Conservation (phyloP, 2,113 vertebrate species). For the Oophaga pumilio region DNA sequence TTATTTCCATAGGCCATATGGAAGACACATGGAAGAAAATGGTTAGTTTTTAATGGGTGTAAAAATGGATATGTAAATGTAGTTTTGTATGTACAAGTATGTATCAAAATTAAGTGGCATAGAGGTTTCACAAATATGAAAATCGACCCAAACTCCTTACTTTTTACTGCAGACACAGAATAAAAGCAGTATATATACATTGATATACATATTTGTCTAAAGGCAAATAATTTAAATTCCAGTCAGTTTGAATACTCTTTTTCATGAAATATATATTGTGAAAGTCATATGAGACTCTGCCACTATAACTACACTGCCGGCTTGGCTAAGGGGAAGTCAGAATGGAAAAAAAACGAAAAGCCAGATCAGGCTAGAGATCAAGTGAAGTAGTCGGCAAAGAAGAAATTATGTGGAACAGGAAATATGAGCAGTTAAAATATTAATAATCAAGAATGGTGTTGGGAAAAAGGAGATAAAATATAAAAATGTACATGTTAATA, state of each 20-base stretch:
- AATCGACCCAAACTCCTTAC: too few species aligned
- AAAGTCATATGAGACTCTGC: background rate
- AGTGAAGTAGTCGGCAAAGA: background rate
- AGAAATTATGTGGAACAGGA: background rate
- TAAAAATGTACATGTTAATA: background rate
- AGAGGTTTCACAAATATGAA: too few species aligned
- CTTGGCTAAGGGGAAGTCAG: background rate
- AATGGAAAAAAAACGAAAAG: background rate
- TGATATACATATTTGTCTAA: background rate
- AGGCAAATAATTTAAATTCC: background rate
- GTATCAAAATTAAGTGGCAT: too few species aligned
- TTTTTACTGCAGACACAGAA: too few species aligned
- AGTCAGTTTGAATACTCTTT: slow-evolving; percentile 14
- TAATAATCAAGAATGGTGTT: background rate
- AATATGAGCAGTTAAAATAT: background rate
- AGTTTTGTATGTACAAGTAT: too few species aligned
- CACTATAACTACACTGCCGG: background rate
- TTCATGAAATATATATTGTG: background rate
- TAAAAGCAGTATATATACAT: too few species aligned
- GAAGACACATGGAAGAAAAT: too few species aligned
- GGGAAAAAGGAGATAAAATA: background rate
- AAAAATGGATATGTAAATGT: too few species aligned
- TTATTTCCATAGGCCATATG: too few species aligned
- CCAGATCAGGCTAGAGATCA: background rate
- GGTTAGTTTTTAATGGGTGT: too few species aligned